Conservation (phyloP, 1,140 invertebrate species). For the Bombus balteatus region DNA sequence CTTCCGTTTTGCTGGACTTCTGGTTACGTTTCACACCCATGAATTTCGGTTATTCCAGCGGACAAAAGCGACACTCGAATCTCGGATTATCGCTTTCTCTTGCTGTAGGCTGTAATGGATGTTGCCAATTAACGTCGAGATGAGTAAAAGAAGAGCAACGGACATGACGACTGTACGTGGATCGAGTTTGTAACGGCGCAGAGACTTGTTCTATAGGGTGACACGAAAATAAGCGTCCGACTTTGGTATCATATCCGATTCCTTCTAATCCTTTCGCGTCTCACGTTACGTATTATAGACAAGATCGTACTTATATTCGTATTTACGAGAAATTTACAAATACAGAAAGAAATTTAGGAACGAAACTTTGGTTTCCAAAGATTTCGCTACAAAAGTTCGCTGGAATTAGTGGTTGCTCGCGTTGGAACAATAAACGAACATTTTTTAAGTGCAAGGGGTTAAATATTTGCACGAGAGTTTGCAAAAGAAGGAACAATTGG, state of each 20-base stretch:
- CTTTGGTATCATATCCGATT: background rate
- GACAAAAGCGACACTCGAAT: constrained; percentile 8
- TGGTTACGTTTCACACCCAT: background rate
- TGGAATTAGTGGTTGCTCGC: too few relatives aligned
- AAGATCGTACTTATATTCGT: too few relatives aligned
- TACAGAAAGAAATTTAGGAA: too few relatives aligned
- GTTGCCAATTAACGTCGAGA: constrained; percentile 28
- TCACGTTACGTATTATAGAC: background rate
- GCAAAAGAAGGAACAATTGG: too few relatives aligned
- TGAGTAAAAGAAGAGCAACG: constrained; percentile 16
- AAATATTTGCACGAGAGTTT: too few relatives aligned
- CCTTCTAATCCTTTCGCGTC: too few relatives aligned
- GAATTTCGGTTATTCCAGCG: constrained; percentile 1
- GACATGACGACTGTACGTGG: background rate
- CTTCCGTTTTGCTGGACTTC: background rate
- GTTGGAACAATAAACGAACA: too few relatives aligned
- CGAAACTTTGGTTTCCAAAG: too few relatives aligned
- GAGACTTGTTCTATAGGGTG: background rate
- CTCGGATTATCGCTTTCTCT: constrained; percentile 38
- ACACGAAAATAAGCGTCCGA: background rate
- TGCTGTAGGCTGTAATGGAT: background rate
- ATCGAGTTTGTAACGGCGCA: constrained; percentile 6
- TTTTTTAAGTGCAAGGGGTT: too few relatives aligned
- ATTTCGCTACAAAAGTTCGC: too few relatives aligned
- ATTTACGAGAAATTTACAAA: too few relatives aligned